Evolutionary conservation across 1,140 invertebrate genomes (phyloP).

Genomic region (Eurosta solidaginis): DNA sequence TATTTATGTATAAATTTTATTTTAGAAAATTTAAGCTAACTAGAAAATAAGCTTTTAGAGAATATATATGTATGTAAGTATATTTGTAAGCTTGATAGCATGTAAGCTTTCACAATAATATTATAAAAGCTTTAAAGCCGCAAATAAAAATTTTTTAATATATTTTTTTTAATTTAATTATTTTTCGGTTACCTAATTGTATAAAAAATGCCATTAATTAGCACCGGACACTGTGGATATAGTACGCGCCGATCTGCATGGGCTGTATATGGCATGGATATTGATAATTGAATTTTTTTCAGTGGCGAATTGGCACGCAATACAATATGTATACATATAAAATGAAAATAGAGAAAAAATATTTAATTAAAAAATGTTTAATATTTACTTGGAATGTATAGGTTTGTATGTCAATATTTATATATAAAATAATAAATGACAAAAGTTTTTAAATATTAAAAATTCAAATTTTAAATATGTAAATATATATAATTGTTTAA

Average conservation of each 20-base stretch:
- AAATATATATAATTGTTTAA: too few relatives aligned
- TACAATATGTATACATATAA: constrained; percentile 7
- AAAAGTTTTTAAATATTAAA: not conserved
- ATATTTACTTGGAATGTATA: not conserved
- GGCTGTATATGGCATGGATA: constrained; percentile 16
- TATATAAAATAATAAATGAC: not conserved
- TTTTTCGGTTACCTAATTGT: constrained; percentile 55
- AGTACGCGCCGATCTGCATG: constrained; percentile 51
- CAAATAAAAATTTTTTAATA: constrained; percentile 3
- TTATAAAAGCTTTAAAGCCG: not conserved
- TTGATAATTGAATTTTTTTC: not conserved
- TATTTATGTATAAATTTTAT: not conserved
- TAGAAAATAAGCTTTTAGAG: not conserved
- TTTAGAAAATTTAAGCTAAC: too few relatives aligned
- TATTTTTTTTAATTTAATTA: not conserved
- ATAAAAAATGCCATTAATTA: constrained; percentile 59
- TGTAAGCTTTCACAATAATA: not conserved
- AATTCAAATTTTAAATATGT: not conserved
- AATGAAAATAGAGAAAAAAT: constrained; percentile 5
- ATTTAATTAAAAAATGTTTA: constrained; percentile 2
- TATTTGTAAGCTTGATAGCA: not conserved
- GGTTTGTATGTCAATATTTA: not conserved
- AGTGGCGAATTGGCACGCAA: not conserved
- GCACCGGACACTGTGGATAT: constrained; percentile 57
- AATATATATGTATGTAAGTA: not conserved